Evolutionary conservation across 2,113 vertebrate species (phyloP).

Genomic region (Callocephalon fimbriatum): DNA sequence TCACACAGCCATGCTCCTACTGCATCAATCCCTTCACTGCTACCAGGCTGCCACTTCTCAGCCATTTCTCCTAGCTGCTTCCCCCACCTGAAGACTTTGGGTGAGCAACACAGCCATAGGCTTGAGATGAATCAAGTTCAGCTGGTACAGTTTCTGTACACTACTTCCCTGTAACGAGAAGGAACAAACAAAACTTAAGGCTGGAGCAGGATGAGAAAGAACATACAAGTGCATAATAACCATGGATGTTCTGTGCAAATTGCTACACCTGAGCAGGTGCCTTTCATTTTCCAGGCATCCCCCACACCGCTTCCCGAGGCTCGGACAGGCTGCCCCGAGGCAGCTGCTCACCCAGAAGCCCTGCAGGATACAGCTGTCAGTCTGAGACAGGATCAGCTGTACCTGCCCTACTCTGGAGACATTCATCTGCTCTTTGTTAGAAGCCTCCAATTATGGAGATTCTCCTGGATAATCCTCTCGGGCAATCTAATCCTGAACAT

Average conservation of each 20-base stretch:
- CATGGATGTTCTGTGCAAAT: neutral
- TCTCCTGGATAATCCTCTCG: neutral
- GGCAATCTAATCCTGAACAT: neutral
- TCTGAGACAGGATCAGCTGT: neutral
- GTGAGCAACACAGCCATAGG: neutral
- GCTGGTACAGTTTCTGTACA: rapidly evolving
- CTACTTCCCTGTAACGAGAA: neutral
- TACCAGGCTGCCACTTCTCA: neutral
- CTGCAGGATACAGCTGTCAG: neutral
- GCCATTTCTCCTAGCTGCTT: neutral
- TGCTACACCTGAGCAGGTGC: neutral
- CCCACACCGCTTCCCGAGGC: neutral
- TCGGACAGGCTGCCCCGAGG: neutral
- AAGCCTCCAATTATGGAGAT: neutral
- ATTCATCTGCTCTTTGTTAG: neutral
- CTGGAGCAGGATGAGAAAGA: neutral
- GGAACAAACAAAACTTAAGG: rapidly evolving
- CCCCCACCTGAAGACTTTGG: neutral
- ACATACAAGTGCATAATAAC: neutral
- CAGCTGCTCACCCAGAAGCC: neutral
- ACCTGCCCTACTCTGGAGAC: neutral
- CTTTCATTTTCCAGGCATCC: neutral
- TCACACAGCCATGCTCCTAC: rapidly evolving
- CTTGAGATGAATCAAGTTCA: neutral
- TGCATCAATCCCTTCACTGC: rapidly evolving